Evolutionary conservation across 1,140 invertebrate species (phyloP), one percentile per base, ranked within the genome.

Genomic region (Stenopsyche tienmushanensis): DNA sequence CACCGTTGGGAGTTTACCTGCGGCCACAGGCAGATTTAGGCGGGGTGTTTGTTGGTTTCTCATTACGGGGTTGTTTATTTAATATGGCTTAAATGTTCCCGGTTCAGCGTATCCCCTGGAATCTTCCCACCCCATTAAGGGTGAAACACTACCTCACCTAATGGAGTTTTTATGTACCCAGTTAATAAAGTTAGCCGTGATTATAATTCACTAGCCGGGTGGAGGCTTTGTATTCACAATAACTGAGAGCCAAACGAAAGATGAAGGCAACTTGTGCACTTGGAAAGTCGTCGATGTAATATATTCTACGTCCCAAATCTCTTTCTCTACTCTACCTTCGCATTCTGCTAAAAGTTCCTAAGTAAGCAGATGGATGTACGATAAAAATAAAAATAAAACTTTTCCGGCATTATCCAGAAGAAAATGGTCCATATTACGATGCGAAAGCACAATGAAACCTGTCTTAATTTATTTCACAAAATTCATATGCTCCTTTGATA

Each of bases 1-100:
- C 24, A 58, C 58, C 42, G 10, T 29, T 7, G 54, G 52, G 63
- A 60, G 55, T 69, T 65, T 65, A 69, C 67, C 67, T 66, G 63
- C 52, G 63, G n/a, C n/a, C n/a, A n/a, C n/a, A n/a, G 50, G 42
- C 59, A 69, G 67, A 69, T 65, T 69, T 57, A 62, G 63, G 44
- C 55, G 25, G 23, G 58, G 50, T 62, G 66, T 69, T 65, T 65
- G 67, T 69, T 69, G 63, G 63, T 69, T 65, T 65, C 62, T 69
- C 67, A 69, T 69, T 69, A 69, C 50, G 24, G 55, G 59, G 57
- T 62, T 69, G 67, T 69, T 69, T 69, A 69, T 69, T 69, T 69
- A 69, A 69, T 69, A 68, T 68, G 59, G 55, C 66, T 65, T 68
- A 68, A 68, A 65, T 47, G 66, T 26, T 55, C 29, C 55, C 20